Conservation (phyloP, 2,797 vertebrate genomes). For the Sebastes aleutianus region DNA sequence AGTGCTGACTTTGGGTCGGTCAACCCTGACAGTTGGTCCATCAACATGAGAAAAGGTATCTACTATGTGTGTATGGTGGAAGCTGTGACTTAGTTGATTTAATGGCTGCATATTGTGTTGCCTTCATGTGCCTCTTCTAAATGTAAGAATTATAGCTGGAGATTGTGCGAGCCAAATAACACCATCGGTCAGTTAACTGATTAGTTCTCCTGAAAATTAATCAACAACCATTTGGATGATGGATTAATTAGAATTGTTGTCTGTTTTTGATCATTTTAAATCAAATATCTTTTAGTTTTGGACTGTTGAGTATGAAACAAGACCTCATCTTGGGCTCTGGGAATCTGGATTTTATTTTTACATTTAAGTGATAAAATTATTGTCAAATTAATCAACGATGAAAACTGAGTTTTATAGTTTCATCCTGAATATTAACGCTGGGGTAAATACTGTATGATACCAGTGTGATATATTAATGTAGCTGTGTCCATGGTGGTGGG, state of each 20-base stretch:
- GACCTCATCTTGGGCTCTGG: not conserved
- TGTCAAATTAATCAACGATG: not conserved
- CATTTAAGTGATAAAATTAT: not conserved
- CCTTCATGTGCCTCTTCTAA: not conserved
- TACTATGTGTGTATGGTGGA: not conserved
- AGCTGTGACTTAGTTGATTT: not conserved
- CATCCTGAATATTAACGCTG: not conserved
- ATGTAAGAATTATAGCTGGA: not conserved
- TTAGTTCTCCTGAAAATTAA: fast-evolving
- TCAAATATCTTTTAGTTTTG: not conserved
- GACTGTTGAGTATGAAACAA: not conserved
- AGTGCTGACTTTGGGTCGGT: not conserved
- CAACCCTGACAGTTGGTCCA: not conserved
- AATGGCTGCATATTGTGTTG: not conserved
- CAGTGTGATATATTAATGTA: not conserved
- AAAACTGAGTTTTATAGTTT: not conserved
- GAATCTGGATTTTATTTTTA: not conserved
- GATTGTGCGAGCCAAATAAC: not conserved
- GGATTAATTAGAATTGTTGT: fast-evolving
- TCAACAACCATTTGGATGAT: not conserved
- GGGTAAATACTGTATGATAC: not conserved
- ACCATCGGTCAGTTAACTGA: not conserved
- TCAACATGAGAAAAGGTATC: not conserved
- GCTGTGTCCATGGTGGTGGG: not conserved
- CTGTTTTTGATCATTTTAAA: not conserved